Conservation (phyloP, 2,113 vertebrate genomes). For the Phasianus colchicus region DNA sequence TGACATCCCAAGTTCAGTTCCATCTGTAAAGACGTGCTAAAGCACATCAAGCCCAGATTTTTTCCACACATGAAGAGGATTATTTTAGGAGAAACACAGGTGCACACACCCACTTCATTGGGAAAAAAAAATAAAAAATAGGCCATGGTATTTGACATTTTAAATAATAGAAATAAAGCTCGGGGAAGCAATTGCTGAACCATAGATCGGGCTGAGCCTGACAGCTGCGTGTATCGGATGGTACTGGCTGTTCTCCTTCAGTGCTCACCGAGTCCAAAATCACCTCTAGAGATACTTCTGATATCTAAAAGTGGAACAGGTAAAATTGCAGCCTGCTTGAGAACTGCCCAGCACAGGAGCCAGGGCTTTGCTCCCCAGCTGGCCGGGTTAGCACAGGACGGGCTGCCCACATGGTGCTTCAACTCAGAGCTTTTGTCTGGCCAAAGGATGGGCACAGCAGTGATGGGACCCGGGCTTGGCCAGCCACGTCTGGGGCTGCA, state of each 20-base stretch:
- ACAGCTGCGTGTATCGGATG: not conserved
- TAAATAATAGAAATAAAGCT: constrained; percentile 14
- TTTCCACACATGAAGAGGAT: not conserved
- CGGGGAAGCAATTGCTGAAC: not conserved
- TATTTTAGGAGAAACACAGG: constrained; percentile 39
- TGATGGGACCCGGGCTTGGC: not conserved
- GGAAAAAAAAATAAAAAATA: not conserved
- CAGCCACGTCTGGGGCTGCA: not conserved
- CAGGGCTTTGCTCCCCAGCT: not conserved
- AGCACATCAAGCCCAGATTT: not conserved
- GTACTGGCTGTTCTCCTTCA: not conserved
- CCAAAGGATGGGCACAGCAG: accelerated
- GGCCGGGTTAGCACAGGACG: accelerated
- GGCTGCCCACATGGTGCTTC: not conserved
- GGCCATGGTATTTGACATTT: constrained; percentile 34
- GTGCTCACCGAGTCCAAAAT: not conserved
- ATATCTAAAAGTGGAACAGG: not conserved
- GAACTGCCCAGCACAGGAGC: not conserved
- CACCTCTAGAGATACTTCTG: accelerated
- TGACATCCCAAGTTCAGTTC: not conserved
- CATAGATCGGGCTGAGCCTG: not conserved
- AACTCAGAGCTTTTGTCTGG: accelerated
- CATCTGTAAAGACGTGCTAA: not conserved
- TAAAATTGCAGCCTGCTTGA: accelerated
- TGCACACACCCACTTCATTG: not conserved